Base-by-base conservation (phyloP, 2,113 vertebrate genomes). In the Aythya baeri region DNA sequence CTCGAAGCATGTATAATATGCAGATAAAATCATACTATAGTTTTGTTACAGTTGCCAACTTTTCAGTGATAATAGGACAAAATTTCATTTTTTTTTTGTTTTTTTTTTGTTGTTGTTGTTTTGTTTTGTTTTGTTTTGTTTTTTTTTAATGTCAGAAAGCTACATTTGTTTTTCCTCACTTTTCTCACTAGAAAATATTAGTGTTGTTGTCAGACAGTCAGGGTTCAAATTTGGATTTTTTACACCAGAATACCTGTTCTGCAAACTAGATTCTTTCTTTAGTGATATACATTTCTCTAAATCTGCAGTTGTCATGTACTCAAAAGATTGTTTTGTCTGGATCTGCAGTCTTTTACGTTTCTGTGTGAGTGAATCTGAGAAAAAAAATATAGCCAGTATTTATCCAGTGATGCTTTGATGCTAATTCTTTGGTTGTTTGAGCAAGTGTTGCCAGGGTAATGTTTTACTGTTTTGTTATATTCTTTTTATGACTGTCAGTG, bases 371-470 rank as follows among this genome's bases (percentile, higher is more conserved):
- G 62, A 93, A 25, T 77, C 31, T 81, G 61, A 86, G 74, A 82
- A 86, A 73, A 94, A 94, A 94, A 91, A 74, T 38, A 65, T 20
- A 81, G 10, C 46, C 58, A 91, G 21, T 59, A 65, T 89, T 95
- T 97, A 68, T 65, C 46, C 55, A 63, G 38, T 76, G 87, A 86
- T 55, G 26, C 38, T 73, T 82, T 92, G 57, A 72, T 83, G 32
- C 49, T 93, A 83, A 71, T 79, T 91, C 75, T 87, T 72, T 85
- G 79, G 6, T 61, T 91, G 54, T 84, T 85, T 95, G 73, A 94
- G 67, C 86, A 92, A 86, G 57, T 68, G 44, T 96, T 96, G 65
- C 78, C 75, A 79, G 59, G 88, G 67, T 70, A 94, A 55, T 89
- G 17, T 57, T 90, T 95, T 91, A 75, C 29, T 77, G 65, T 87